Percentiles rank a stretch among this genome's conserved stretches.
Evolutionary conservation across 1,140 invertebrate species (phyloP).

Genomic region (Neotoxoptera formosana): DNA sequence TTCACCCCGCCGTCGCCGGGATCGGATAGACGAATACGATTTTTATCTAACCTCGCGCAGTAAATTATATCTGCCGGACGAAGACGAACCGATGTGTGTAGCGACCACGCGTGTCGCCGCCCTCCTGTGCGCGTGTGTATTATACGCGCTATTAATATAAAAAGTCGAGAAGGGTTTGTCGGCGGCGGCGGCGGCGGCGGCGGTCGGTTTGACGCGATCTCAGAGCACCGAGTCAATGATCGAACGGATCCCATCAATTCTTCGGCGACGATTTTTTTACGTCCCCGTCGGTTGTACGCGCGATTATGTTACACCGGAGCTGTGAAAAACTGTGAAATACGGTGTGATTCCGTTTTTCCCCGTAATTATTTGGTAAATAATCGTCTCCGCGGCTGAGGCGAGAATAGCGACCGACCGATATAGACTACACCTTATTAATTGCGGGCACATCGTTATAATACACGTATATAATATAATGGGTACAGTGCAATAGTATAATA

Average conservation of each 20-base stretch:
- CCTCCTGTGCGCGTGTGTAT: not conserved
- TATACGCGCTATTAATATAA: conserved; percentile 48
- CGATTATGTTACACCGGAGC: not conserved
- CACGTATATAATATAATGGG: not conserved
- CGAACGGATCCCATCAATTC: conserved; percentile 25
- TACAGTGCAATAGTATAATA: too few species aligned
- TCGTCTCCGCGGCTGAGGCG: not conserved
- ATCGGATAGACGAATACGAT: conserved; percentile 25
- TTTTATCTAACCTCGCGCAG: conserved; percentile 38
- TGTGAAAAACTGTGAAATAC: not conserved
- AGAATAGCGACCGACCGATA: not conserved
- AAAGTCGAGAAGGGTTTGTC: conserved; percentile 16
- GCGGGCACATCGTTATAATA: not conserved
- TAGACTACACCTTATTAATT: conserved; percentile 5
- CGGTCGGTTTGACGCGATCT: not conserved
- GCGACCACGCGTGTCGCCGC: conserved; percentile 38
- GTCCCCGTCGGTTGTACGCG: not conserved
- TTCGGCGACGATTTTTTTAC: conserved; percentile 14
- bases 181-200: conserved; percentile 28
- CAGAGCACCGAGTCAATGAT: not conserved
- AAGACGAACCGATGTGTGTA: conserved; percentile 17
- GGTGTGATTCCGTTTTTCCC: not conserved
- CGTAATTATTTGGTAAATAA: not conserved
- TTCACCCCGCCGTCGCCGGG: not conserved
- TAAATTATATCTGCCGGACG: conserved; percentile 10